These are phyloP conservation scores for Drosophila tristis DNA, from an alignment of 1,140 invertebrate species.

Conservation along the genomic window DNA sequence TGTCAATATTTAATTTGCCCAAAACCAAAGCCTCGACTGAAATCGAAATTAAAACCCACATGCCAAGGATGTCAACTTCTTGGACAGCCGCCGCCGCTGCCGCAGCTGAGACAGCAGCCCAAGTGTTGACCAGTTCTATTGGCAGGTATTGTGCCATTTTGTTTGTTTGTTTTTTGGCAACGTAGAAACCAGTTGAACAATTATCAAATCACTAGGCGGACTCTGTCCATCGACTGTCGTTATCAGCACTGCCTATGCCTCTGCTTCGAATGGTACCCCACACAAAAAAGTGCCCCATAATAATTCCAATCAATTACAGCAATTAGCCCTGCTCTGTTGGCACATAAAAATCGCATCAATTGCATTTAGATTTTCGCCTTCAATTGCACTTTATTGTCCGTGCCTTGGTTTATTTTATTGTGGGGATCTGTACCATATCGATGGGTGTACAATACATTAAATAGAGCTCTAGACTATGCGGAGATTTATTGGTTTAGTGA, in stretches of 20 bases:
- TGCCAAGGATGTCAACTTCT: constrained; percentile 81
- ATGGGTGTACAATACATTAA: constrained; percentile 1
- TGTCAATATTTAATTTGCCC: constrained; percentile 67
- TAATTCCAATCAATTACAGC: constrained; percentile 26
- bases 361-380: neutral
- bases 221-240: too few species aligned
- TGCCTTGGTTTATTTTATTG: constrained; percentile 14
- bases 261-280: neutral
- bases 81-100: constrained; percentile 20
- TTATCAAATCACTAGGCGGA: constrained; percentile 1
- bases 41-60: constrained; percentile 49
- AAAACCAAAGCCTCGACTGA: neutral
- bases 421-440: neutral
- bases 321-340: constrained; percentile 16
- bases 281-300: constrained; percentile 3
- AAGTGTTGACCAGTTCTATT: neutral
- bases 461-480: too few species aligned
- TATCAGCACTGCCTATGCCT: too few species aligned
- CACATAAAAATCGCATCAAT: constrained; percentile 30
- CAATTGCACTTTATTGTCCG: constrained; percentile 26
- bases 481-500: too few species aligned
- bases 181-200: constrained; percentile 17
- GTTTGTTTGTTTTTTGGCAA: constrained; percentile 8
- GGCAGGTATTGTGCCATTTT: constrained; percentile 7
- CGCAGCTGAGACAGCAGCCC: too few species aligned